These are phyloP conservation scores for Gavialis gangeticus DNA, from an alignment of 2,113 vertebrate genomes.

Conservation along the genomic window DNA sequence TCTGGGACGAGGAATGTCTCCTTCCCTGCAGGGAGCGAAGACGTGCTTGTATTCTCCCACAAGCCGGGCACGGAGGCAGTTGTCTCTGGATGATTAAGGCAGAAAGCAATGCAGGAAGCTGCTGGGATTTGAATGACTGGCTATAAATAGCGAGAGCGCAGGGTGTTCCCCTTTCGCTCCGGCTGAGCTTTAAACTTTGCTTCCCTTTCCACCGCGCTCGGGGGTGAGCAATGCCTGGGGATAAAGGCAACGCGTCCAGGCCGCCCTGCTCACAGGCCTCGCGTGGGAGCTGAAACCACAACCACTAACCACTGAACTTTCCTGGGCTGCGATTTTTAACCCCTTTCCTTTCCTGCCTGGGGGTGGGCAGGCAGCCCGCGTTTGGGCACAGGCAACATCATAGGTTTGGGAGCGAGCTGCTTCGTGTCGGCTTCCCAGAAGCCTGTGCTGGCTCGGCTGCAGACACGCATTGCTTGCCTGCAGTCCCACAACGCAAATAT, in stretches of 20 bases:
- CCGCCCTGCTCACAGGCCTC: neutral
- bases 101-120: conserved; percentile 3
- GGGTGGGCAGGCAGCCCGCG: too few species aligned
- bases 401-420: too few species aligned
- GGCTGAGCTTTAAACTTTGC: neutral
- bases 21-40: neutral
- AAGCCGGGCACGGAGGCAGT: neutral
- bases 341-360: too few species aligned
- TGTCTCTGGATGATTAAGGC: neutral
- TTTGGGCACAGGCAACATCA: too few species aligned
- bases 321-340: too few species aligned
- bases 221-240: neutral
- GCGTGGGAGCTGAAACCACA: too few species aligned
- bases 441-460: too few species aligned
- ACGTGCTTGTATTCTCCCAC: neutral
- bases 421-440: too few species aligned
- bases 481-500: neutral
- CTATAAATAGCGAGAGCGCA: neutral
- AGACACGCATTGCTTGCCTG: neutral
- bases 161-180: fast-evolving
- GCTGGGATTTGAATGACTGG: neutral
- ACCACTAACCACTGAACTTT: too few species aligned
- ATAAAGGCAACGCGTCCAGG: neutral
- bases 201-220: too few species aligned
- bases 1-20: too few species aligned